Conservation (phyloP, 2,113 vertebrate species). For the Mastomys coucha region DNA sequence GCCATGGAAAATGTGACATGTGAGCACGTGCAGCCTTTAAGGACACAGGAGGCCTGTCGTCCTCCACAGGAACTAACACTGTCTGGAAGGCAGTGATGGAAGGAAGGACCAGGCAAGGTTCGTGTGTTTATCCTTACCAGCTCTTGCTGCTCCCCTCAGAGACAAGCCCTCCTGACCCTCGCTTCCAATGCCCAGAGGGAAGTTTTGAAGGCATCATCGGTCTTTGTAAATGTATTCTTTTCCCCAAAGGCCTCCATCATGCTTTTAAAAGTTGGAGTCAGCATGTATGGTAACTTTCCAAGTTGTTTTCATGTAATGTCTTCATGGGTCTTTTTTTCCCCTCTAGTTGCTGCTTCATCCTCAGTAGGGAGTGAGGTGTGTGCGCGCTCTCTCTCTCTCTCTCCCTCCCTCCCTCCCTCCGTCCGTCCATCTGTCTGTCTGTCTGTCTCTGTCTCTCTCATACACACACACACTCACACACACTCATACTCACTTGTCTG, state of each 20-base stretch:
- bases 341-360: neutral
- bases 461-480: neutral
- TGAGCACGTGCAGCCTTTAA: neutral
- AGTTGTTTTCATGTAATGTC: slow-evolving; percentile 23
- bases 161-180: neutral
- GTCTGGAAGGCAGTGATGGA: neutral
- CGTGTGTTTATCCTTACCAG: neutral
- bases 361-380: neutral
- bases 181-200: slow-evolving; percentile 49
- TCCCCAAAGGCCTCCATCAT: neutral
- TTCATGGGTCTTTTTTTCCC: neutral
- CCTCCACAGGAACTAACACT: neutral
- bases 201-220: neutral
- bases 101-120: neutral
- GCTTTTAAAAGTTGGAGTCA: slow-evolving; percentile 53
- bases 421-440: no score
- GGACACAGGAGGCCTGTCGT: fast-evolving
- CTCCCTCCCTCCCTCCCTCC: no score
- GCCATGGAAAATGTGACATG: neutral
- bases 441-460: no score
- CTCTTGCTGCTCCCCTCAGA: slow-evolving; percentile 5
- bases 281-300: neutral
- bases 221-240: slow-evolving; percentile 52
- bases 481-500: neutral
- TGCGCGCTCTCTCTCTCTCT: no score